Evolutionary conservation across 2,113 vertebrate species (phyloP), one percentile per base, ranked within the genome.

Genomic region (Phaethornis superciliosus): DNA sequence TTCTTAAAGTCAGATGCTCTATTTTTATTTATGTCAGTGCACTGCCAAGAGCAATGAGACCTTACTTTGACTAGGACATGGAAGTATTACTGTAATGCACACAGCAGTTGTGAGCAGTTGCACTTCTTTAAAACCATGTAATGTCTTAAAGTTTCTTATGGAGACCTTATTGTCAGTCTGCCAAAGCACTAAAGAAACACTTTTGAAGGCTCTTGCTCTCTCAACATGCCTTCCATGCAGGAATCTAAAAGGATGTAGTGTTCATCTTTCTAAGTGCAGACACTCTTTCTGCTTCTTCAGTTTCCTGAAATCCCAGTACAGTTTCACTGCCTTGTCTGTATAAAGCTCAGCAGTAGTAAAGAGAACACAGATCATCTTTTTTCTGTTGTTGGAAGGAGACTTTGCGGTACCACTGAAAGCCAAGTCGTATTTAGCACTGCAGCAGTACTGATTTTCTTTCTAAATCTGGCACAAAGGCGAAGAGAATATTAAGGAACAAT

Each of bases 111-210:
- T 85, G 81, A 81, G 85, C 82, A 58, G 58, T 46, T 67, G 37
- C n/a, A 58, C 56, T 91, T 60, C 64, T 68, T 70, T 84, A 62
- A 94, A 93, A 86, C 52, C 68, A 35, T 62, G 22, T 90, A 0
- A 0, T 81, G 58, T 80, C 65, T 78, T 81, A 6, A 78, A 81
- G 54, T 78, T 95, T 92, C 60, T 85, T 77, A 24, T 0, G 0
- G 59, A 89, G 71, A n/a, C 81, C 63, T 93, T 94, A 76, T 81
- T 88, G 89, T 94, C 27, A 37, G 62, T 52, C 69, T 93, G 80
- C 78, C 88, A 86, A 75, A 94, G 58, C 76, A 85, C 64, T 22
- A 60, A 72, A 93, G 51, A 75, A 88, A 49, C 19, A 8, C 69
- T 85, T 87, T 60, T 33, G 70, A 89, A 83, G 76, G 80, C 30